Percentiles rank a stretch among this genome's conserved stretches.
These are phyloP conservation scores for Acanthosepion lycidas DNA, from an alignment of 2,888 invertebrate species.

Conservation along the genomic window DNA sequence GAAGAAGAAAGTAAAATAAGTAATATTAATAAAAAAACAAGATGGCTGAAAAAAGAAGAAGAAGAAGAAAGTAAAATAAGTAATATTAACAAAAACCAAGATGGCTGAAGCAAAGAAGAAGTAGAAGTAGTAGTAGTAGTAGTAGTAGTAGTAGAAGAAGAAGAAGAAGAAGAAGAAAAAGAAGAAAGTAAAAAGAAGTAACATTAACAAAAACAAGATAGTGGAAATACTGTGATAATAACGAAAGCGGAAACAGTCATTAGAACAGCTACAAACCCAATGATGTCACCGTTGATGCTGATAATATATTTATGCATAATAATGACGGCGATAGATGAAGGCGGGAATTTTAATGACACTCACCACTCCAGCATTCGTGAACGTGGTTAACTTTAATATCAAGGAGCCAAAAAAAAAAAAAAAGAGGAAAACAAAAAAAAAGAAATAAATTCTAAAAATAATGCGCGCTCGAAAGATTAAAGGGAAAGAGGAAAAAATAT, in stretches of 20 bases:
- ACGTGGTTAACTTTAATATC: neutral
- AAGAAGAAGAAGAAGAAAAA: too few relatives aligned
- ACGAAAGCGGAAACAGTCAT: neutral
- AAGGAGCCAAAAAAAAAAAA: neutral
- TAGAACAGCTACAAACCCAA: neutral
- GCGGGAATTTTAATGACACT: neutral
- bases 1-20: too few relatives aligned
- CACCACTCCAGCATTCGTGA: neutral
- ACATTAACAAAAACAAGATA: neutral
- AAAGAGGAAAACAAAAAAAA: neutral
- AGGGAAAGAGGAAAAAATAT: neutral
- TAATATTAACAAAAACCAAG: too few relatives aligned
- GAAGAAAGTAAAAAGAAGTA: neutral
- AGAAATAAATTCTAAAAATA: too few relatives aligned
- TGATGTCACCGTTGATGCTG: neutral
- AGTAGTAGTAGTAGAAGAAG: too few relatives aligned
- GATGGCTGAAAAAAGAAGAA: too few relatives aligned
- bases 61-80: too few relatives aligned
- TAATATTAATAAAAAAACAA: too few relatives aligned
- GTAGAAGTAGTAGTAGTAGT: too few relatives aligned
- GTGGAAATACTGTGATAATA: neutral
- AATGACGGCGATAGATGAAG: neutral
- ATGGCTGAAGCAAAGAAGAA: too few relatives aligned
- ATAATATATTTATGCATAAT: neutral
- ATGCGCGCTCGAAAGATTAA: neutral